Conservation (phyloP, 2,888 invertebrate genomes). For the Dioctria linearis region DNA sequence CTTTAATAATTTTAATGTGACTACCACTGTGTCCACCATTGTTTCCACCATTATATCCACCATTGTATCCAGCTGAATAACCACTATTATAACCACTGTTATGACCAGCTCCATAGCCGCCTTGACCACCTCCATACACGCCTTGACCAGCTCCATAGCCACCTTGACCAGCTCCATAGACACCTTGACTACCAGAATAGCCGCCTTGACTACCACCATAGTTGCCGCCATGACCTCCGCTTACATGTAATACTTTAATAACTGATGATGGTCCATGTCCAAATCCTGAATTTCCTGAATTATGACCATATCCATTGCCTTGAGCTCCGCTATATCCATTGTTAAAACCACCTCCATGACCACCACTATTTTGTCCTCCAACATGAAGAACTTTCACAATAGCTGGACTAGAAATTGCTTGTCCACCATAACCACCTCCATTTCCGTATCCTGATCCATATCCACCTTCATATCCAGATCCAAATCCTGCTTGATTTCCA, state of each 20-base stretch:
- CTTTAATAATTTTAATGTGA: conserved; percentile 3
- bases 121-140: background rate
- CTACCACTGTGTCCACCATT: background rate
- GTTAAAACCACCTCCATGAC: too few relatives aligned
- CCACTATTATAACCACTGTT: background rate
- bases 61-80: background rate
- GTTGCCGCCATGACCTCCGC: conserved; percentile 10
- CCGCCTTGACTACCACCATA: background rate
- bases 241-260: background rate
- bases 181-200: background rate
- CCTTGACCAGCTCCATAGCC: conserved; percentile 16
- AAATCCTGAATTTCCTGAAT: too few relatives aligned
- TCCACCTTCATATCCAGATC: background rate
- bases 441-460: background rate
- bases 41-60: background rate
- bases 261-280: background rate
- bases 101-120: conserved; percentile 3
- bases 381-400: background rate
- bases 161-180: background rate
- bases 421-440: background rate
- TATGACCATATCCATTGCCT: too few relatives aligned
- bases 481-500: background rate
- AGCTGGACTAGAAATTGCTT: background rate
- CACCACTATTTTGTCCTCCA: background rate
- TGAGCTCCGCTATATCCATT: too few relatives aligned